Conservation (phyloP, 1,140 invertebrate genomes). For the Sweltsa coloradensis region DNA sequence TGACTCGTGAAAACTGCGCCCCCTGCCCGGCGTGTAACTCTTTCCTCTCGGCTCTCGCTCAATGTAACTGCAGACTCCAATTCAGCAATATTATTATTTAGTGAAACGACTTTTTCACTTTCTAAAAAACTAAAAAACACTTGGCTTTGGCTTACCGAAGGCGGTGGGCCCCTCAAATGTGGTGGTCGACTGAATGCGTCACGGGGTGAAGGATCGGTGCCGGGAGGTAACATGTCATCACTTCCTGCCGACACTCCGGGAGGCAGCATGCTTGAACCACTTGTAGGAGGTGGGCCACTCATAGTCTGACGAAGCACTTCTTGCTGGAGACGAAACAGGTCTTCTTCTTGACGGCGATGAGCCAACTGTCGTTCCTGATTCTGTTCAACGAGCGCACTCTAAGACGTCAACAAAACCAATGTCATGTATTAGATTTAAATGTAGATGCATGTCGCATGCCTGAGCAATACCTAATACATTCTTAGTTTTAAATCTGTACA, state of each 20-base stretch:
- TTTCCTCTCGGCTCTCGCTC: too few relatives aligned
- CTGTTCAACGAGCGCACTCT: constrained; percentile 13
- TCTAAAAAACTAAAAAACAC: not conserved
- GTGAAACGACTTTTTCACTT: too few relatives aligned
- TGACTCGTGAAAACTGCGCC: too few relatives aligned
- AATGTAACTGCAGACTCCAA: too few relatives aligned
- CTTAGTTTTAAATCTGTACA: not conserved
- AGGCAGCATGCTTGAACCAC: not conserved
- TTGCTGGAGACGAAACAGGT: constrained; percentile 14
- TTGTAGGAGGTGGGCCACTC: constrained; percentile 7
- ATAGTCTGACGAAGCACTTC: constrained; percentile 11
- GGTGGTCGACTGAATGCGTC: too few relatives aligned
- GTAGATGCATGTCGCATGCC: not conserved
- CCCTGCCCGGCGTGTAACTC: too few relatives aligned
- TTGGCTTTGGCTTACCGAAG: not conserved
- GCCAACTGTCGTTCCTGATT: constrained; percentile 14
- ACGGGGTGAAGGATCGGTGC: not conserved
- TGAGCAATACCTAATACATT: not conserved
- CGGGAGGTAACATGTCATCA: not conserved
- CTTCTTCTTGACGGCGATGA: constrained; percentile 14
- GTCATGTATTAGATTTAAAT: not conserved
- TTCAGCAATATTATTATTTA: too few relatives aligned
- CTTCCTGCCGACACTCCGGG: too few relatives aligned
- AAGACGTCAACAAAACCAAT: not conserved
- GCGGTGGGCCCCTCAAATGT: too few relatives aligned